Percentiles rank a stretch among this genome's conserved stretches.
phyloP scores from a whole-genome alignment of 2,113 vertebrate genomes.

The Pagrus major region DNA sequence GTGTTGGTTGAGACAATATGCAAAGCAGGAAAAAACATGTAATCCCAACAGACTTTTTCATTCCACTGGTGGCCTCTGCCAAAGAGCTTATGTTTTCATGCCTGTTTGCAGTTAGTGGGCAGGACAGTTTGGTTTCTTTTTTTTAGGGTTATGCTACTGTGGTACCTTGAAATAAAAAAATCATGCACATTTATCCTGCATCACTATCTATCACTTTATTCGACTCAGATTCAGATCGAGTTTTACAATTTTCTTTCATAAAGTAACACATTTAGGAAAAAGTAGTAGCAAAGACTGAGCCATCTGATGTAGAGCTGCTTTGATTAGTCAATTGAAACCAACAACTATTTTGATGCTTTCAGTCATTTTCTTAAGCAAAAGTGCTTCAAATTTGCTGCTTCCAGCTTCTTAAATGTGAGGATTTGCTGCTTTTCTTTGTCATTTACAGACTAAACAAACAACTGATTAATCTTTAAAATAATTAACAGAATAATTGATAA shows the following conservation, averaged over 20 bases:
- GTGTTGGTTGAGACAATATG: conserved; percentile 4
- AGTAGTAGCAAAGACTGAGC: background rate
- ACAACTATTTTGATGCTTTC: no score
- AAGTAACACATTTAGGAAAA: background rate
- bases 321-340: no score
- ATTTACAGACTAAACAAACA: no score
- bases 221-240: background rate
- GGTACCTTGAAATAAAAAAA: background rate
- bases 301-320: no score
- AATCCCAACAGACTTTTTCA: conserved; percentile 2
- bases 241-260: background rate
- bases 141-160: background rate
- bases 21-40: conserved; percentile 33
- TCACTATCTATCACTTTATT: background rate
- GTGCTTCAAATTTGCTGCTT: no score
- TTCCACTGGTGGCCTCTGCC: background rate
- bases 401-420: no score
- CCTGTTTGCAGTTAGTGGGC: background rate
- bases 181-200: background rate
- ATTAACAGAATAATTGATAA: no score
- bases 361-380: no score
- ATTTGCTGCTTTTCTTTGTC: no score
- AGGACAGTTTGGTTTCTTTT: background rate
- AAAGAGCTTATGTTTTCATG: background rate
- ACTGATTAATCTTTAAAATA: no score